These are phyloP conservation scores for Camptogramma bilineatum DNA, from an alignment of 2,888 invertebrate genomes.

Conservation along the genomic window DNA sequence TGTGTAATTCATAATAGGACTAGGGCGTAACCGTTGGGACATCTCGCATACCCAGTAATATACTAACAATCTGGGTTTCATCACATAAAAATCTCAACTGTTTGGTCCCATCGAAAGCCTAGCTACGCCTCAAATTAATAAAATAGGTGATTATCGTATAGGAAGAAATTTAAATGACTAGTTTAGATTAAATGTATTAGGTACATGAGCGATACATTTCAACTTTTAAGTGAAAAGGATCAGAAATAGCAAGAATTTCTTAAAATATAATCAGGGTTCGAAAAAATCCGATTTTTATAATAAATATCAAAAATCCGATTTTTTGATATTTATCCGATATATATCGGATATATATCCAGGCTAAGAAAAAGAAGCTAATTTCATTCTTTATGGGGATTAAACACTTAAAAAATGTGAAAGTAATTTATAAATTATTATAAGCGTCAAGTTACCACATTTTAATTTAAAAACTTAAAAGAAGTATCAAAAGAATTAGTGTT, in stretches of 20 bases:
- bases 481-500: too few species aligned
- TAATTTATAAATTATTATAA: too few species aligned
- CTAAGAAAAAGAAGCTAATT: too few species aligned
- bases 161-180: constrained; percentile 31
- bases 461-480: too few species aligned
- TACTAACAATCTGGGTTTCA: constrained; percentile 58
- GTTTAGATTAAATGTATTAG: constrained; percentile 27
- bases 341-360: too few species aligned
- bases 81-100: constrained; percentile 51
- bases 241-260: constrained; percentile 9
- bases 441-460: too few species aligned
- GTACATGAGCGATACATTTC: constrained; percentile 12
- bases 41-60: constrained; percentile 62
- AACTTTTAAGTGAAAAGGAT: constrained; percentile 1
- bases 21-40: constrained; percentile 82
- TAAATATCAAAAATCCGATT: too few species aligned
- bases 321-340: too few species aligned
- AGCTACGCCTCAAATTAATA: constrained; percentile 74
- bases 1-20: constrained; percentile 54
- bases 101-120: constrained; percentile 76
- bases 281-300: too few species aligned
- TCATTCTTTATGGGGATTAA: too few species aligned
- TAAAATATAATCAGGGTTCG: too few species aligned
- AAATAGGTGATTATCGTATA: constrained; percentile 46
- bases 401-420: too few species aligned